phyloP scores from a whole-genome alignment of 2,113 vertebrate species.

The Abramis brama region DNA sequence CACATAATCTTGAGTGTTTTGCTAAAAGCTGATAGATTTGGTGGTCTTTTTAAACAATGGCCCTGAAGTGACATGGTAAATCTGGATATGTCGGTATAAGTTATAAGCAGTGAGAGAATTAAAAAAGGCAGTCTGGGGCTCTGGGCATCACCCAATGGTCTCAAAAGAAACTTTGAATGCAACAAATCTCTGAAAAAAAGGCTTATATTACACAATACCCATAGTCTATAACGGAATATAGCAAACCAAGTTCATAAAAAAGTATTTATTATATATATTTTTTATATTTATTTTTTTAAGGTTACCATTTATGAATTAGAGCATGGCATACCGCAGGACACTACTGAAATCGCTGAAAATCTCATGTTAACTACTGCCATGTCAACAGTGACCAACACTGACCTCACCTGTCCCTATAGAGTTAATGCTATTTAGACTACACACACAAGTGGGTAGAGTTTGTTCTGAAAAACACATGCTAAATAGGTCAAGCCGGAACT shows the following conservation, averaged over 20 bases:
- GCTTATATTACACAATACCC: no score
- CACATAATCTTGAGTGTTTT: not conserved
- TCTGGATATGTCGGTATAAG: not conserved
- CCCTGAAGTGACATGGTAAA: not conserved
- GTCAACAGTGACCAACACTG: not conserved
- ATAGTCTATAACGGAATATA: no score
- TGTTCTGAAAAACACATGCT: not conserved
- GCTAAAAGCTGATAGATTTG: slow-evolving; percentile 5
- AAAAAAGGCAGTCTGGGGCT: not conserved
- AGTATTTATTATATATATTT: no score
- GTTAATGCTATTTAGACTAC: not conserved
- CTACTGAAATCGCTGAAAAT: not conserved
- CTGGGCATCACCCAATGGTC: not conserved
- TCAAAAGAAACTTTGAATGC: no score
- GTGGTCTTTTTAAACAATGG: not conserved
- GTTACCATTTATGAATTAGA: not conserved
- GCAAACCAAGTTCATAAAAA: no score
- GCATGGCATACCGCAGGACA: not conserved
- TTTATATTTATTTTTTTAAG: no score
- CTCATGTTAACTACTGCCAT: not conserved
- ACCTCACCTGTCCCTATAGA: not conserved
- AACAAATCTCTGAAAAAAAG: no score
- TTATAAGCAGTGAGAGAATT: not conserved
- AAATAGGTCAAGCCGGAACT: slow-evolving; percentile 31
- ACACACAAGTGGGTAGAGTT: not conserved